phyloP scores from a whole-genome alignment of 2,113 vertebrate genomes.

The Potamarius usumacintae region DNA sequence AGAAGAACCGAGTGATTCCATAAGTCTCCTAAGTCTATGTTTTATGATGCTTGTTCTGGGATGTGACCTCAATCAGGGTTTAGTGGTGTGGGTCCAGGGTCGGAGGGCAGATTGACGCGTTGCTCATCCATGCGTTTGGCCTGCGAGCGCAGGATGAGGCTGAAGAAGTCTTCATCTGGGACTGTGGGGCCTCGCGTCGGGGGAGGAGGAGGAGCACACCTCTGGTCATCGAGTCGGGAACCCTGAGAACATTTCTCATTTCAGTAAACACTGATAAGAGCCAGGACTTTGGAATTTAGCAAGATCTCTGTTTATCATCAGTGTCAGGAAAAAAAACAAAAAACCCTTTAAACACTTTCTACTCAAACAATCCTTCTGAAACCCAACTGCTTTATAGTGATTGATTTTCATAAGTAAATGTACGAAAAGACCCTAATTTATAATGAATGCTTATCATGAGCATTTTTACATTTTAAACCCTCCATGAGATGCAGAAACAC shows the following conservation, averaged over 20 bases:
- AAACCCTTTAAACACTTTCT: neutral
- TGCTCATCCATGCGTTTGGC: constrained; percentile 95
- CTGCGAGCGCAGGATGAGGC: constrained; percentile 90
- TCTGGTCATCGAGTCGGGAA: constrained; percentile 90
- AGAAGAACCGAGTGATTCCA: neutral
- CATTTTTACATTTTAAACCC: neutral
- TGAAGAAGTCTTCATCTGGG: constrained; percentile 94
- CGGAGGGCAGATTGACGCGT: constrained; percentile 79
- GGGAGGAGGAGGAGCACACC: constrained; percentile 83
- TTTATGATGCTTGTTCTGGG: too few species aligned
- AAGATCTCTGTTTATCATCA: neutral
- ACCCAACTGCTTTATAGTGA: neutral
- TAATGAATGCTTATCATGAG: neutral
- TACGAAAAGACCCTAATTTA: neutral
- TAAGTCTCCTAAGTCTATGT: neutral
- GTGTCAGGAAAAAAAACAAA: neutral
- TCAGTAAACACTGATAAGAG: neutral
- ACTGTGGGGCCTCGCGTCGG: constrained; percentile 82
- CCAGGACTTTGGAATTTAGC: neutral
- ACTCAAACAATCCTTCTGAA: neutral
- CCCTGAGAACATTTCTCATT: constrained; percentile 70
- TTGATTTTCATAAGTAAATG: neutral
- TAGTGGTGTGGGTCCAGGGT: constrained; percentile 59
- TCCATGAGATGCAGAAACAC: neutral
- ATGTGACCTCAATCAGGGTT: constrained; percentile 70